A percentile compares a stretch with the other conserved stretches of the same genome.
phyloP scores from a whole-genome alignment of 1,140 invertebrate species.

The Cydia splendana region DNA sequence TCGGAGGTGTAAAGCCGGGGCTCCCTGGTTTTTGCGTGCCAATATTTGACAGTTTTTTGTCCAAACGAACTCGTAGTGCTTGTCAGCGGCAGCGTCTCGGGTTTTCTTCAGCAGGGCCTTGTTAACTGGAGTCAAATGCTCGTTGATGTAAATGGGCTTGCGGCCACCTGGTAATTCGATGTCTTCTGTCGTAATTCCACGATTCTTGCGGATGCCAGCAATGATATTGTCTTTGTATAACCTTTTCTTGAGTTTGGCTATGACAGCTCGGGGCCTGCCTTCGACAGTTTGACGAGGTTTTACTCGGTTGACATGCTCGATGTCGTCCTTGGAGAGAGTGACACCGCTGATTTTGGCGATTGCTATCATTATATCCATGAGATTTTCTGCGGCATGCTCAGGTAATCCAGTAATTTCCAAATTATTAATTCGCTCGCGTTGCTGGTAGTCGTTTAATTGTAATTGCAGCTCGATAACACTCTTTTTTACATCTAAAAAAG shows the following conservation, averaged over 20 bases:
- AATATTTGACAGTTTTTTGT: slow-evolving; percentile 25
- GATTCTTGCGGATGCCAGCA: slow-evolving; percentile 1
- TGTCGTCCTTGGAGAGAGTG: not conserved
- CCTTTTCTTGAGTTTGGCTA: not conserved
- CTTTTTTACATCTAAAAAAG: not conserved
- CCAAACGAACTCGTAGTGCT: slow-evolving; percentile 17
- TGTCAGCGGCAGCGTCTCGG: not conserved
- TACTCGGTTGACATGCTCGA: slow-evolving; percentile 11
- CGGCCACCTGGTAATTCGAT: slow-evolving; percentile 1
- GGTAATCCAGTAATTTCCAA: slow-evolving; percentile 12
- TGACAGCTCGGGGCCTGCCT: slow-evolving; percentile 1
- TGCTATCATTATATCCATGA: not conserved
- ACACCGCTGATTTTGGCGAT: not conserved
- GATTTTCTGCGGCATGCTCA: not conserved
- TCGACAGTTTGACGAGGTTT: not conserved
- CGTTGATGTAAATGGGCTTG: slow-evolving; percentile 25
- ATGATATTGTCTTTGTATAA: slow-evolving; percentile 22
- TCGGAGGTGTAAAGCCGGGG: not conserved
- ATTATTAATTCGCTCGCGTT: slow-evolving; percentile 20
- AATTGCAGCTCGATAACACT: not conserved
- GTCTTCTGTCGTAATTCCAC: slow-evolving; percentile 6
- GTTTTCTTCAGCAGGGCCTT: slow-evolving; percentile 23
- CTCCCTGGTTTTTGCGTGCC: not conserved
- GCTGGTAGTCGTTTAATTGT: slow-evolving; percentile 9
- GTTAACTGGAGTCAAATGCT: slow-evolving; percentile 18